Evolutionary conservation across 2,113 vertebrate species (phyloP).

Genomic region (Ictidomys tridecemlineatus): DNA sequence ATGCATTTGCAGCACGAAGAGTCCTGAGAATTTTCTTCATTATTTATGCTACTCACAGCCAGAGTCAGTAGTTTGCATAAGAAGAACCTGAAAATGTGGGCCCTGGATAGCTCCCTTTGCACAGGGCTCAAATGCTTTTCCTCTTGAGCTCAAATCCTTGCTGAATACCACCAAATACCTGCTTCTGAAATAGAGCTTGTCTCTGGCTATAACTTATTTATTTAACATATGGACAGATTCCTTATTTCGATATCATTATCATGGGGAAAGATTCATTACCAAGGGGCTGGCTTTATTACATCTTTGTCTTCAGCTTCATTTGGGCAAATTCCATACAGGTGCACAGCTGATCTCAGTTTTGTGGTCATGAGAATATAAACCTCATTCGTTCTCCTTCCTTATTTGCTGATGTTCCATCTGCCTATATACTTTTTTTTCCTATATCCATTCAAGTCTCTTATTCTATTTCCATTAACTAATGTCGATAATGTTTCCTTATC

Average conservation of each 20-base stretch:
- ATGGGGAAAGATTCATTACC: not conserved
- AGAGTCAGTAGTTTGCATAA: not conserved
- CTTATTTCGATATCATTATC: not conserved
- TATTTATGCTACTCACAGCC: not conserved
- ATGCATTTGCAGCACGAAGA: no score
- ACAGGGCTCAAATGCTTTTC: not conserved
- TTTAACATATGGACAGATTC: not conserved
- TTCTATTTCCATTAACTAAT: slow-evolving; percentile 2
- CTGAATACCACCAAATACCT: not conserved
- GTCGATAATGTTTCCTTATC: not conserved
- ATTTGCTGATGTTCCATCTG: not conserved
- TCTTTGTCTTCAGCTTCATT: not conserved
- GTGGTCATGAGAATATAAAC: not conserved
- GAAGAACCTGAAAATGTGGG: not conserved
- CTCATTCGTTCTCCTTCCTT: not conserved
- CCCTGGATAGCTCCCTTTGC: not conserved
- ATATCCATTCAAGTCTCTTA: not conserved
- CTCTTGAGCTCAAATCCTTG: not conserved
- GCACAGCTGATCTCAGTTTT: not conserved
- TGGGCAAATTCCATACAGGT: not conserved
- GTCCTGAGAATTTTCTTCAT: not conserved
- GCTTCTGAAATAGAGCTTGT: not conserved
- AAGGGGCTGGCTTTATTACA: not conserved
- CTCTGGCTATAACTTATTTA: not conserved
- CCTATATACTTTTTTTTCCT: not conserved